These are phyloP conservation scores for Spongilla lacustris DNA, from an alignment of 37 sponge, comb jelly and placozoan species.

Conservation along the genomic window DNA sequence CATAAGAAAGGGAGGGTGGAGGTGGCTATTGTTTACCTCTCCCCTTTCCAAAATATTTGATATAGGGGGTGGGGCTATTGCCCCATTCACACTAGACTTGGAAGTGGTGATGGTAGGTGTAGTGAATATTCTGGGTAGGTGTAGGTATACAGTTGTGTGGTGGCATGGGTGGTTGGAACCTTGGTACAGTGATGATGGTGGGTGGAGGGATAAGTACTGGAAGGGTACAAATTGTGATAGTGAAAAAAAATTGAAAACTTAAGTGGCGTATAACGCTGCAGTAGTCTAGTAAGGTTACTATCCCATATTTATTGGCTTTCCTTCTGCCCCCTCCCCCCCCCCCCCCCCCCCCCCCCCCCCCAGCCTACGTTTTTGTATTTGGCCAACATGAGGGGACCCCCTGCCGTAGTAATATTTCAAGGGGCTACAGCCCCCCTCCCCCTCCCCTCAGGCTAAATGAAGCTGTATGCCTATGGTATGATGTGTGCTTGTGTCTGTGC, in stretches of 20 bases:
- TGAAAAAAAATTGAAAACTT: neutral
- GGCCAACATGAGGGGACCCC: neutral
- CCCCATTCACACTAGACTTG: neutral
- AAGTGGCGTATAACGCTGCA: conserved; percentile 15
- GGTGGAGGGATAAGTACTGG: conserved; percentile 7
- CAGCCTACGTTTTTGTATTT: neutral
- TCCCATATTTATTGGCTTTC: neutral
- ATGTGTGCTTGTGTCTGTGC: neutral
- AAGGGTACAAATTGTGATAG: neutral
- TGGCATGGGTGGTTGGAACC: neutral
- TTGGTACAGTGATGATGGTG: conserved; percentile 1
- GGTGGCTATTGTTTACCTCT: conserved; percentile 1
- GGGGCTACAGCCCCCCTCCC: neutral
- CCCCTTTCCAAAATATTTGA: conserved; percentile 1
- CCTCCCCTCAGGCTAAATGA: conserved; percentile 1
- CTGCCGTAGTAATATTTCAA: conserved; percentile 1
- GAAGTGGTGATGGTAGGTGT: conserved; percentile 1
- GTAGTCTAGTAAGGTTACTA: conserved; percentile 5
- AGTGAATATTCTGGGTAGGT: conserved; percentile 1
- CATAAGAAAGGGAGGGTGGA: neutral
- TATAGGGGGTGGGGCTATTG: neutral
- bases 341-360: neutral
- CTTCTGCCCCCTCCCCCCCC: neutral
- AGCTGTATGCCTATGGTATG: conserved; percentile 1
- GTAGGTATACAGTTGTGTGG: neutral